phyloP scores from a whole-genome alignment of 2,113 vertebrate species.

The Colinus virginianus region DNA sequence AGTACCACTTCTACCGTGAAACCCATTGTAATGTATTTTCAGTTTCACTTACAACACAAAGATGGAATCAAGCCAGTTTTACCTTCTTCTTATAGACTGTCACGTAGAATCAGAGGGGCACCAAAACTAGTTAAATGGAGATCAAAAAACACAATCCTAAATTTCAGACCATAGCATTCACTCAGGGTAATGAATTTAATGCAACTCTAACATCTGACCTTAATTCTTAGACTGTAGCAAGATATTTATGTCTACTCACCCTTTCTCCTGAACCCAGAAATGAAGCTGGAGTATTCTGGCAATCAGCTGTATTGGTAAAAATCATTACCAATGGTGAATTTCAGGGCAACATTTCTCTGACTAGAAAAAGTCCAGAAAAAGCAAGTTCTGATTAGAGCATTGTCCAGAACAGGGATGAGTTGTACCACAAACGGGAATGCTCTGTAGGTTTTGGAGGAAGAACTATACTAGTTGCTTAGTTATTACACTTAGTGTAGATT shows the following conservation, averaged over 20 bases:
- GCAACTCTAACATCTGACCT: neutral
- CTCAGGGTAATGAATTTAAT: neutral
- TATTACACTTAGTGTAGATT: neutral
- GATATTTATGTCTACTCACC: neutral
- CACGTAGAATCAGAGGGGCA: neutral
- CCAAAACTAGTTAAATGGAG: neutral
- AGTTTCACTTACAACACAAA: neutral
- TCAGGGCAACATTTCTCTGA: neutral
- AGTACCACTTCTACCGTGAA: neutral
- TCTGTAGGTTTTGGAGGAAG: neutral
- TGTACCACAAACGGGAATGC: fast-evolving
- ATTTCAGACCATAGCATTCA: neutral
- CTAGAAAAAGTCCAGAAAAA: neutral
- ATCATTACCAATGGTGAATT: neutral
- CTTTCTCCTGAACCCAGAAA: neutral
- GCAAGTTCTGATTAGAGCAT: neutral
- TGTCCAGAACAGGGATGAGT: neutral
- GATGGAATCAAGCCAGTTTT: neutral
- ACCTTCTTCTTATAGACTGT: neutral
- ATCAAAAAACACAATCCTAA: neutral
- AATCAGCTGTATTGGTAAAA: neutral
- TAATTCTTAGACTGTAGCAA: neutral
- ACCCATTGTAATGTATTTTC: fast-evolving
- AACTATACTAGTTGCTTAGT: neutral
- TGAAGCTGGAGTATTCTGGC: neutral